Evolutionary conservation across 2,113 vertebrate species (phyloP).

Genomic region (Pterocles burchelli): DNA sequence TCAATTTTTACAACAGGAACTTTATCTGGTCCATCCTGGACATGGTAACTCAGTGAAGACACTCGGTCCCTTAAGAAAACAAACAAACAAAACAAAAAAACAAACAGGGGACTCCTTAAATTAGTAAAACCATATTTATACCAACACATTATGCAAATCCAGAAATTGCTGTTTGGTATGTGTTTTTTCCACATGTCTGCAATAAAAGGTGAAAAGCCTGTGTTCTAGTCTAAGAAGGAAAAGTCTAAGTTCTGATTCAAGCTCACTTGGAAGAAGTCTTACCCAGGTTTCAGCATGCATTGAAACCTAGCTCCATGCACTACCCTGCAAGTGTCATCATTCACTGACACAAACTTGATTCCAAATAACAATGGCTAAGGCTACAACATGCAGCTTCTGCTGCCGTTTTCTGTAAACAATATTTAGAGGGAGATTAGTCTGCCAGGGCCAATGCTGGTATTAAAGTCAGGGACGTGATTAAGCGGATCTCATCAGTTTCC

Average conservation of each 20-base stretch:
- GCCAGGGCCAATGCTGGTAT: neutral
- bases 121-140: neutral
- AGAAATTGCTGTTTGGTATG: neutral
- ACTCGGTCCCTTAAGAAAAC: constrained; percentile 79
- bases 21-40: constrained; percentile 82
- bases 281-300: neutral
- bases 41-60: constrained; percentile 82
- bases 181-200: accelerated
- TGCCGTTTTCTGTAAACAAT: neutral
- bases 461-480: neutral
- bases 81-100: neutral
- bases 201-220: neutral
- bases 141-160: neutral
- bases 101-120: neutral
- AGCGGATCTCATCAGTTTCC: neutral
- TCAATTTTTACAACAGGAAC: constrained; percentile 82
- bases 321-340: neutral
- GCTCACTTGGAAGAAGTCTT: neutral
- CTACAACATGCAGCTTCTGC: neutral
- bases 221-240: neutral
- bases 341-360: neutral
- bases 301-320: neutral
- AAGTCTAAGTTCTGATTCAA: neutral
- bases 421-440: neutral
- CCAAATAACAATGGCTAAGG: neutral